Base-by-base conservation (phyloP, 1,140 invertebrate genomes). In the Harlomillsia oculata region DNA sequence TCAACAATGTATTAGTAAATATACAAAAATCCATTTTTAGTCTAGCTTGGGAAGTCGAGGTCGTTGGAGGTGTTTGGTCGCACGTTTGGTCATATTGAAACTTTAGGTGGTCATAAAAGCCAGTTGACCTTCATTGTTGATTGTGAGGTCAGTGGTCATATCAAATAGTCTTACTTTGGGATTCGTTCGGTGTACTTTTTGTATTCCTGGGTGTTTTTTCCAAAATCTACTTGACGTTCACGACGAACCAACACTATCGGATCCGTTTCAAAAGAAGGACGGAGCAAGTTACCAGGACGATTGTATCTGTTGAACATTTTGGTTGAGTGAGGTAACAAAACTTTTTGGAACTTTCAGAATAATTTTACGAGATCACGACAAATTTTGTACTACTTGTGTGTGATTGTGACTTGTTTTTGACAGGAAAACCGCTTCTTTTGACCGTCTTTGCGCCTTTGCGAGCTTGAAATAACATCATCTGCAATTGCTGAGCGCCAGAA, bases 151-250 rank as follows among this genome's bases (percentile, higher is more conserved):
- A 23, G 8, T 9, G 9, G 8, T 25, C 5, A 25, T 25, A 29
- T 14, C 11, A 5, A 25, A 46, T 29, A 9, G 8, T 14, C 51
- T 62, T 62, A 62, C 60, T 62, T 62, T 2, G 71, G 71, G 6
- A 75, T 53, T 14, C 53, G 18, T 20, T 58, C 52, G 0, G 68
- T 28, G 60, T 76, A 77, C 29, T 62, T 64, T 14, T 70, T 58
- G 66, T 77, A 77, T 8, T 68, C 72, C 2, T 62, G 30, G 0
- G 74, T 76, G 41, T 71, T 71, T 59, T 75, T 76, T 8, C 76
- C 76, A 65, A 73, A 75, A 58, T 76, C 72, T 32, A 77, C 69
- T 53, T 74, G 70, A 54, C 76, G 76, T 57, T 75, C 72, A 36
- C 74, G 67, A 14, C 76, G 59, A 6, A 57, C 48, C 5, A 77